A percentile compares a stretch with the other conserved stretches of the same genome.
Evolutionary conservation across 2,113 vertebrate species (phyloP).

Genomic region (Nymphicus hollandicus): DNA sequence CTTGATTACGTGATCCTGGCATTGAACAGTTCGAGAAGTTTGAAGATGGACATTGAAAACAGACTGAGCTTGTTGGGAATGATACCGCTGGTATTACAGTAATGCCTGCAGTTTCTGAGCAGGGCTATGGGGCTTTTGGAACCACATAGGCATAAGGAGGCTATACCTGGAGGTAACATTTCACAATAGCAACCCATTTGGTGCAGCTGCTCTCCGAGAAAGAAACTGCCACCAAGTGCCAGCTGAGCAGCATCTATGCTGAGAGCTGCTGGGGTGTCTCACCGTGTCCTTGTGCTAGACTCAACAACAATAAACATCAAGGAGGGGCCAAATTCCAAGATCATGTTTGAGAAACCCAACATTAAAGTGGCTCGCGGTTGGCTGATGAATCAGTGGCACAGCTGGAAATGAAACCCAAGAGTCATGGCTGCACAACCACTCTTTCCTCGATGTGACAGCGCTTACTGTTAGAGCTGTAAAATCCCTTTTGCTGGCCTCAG

Average conservation of each 20-base stretch:
- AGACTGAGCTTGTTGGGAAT: not conserved
- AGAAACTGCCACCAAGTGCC: not conserved
- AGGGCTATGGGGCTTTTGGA: not conserved
- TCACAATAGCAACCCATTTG: not conserved
- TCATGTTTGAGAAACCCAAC: not conserved
- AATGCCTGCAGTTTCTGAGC: not conserved
- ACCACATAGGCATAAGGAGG: not conserved
- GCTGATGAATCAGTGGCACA: not conserved
- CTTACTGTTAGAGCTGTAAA: not conserved
- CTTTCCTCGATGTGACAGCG: not conserved
- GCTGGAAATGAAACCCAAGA: not conserved
- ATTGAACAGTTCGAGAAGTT: not conserved
- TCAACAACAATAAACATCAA: not conserved
- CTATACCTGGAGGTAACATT: not conserved
- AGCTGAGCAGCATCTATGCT: not conserved
- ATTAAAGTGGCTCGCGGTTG: not conserved
- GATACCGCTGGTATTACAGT: not conserved
- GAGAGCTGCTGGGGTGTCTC: not conserved
- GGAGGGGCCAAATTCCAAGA: not conserved
- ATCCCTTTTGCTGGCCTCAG: not conserved
- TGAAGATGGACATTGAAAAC: not conserved
- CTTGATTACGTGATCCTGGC: not conserved
- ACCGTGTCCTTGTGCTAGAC: not conserved
- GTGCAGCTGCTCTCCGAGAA: not conserved
- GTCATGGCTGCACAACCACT: not conserved